A percentile compares a stretch with the other conserved stretches of the same genome.
Evolutionary conservation across 30 jellyfish, hydroid and myxozoan genomes (phyloP).

Genomic region (Haliclystus octoradiatus): DNA sequence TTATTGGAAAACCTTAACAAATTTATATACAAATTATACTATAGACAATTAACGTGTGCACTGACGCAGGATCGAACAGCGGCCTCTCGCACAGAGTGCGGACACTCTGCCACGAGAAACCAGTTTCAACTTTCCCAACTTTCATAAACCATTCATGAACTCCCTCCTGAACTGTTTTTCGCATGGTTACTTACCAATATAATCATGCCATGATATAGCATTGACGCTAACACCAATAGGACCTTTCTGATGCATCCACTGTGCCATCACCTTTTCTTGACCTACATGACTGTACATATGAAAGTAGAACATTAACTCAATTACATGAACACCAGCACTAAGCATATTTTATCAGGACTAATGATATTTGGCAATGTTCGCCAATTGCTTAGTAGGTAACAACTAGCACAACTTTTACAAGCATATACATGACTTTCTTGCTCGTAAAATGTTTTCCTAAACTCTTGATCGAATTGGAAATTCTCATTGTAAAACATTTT

Average conservation of each 20-base stretch:
- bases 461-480: not conserved
- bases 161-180: not conserved
- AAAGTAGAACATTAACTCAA: not conserved
- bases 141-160: no score
- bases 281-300: conserved; percentile 27
- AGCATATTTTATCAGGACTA: no score
- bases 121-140: no score
- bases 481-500: not conserved
- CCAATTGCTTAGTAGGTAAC: no score
- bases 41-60: not conserved
- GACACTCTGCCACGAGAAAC: no score
- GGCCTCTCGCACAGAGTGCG: no score
- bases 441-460: no score
- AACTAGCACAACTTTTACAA: no score
- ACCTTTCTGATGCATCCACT: conserved; percentile 66
- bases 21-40: not conserved
- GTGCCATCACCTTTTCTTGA: conserved; percentile 41
- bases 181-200: conserved; percentile 17
- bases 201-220: conserved; percentile 76
- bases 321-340: no score
- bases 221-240: conserved; percentile 75
- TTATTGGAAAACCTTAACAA: not conserved
- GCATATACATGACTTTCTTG: no score
- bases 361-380: no score
- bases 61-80: no score